A percentile compares a stretch with the other conserved stretches of the same genome.
Evolutionary conservation across 2,888 invertebrate species (phyloP).

Genomic region (Nephrotoma appendiculata): DNA sequence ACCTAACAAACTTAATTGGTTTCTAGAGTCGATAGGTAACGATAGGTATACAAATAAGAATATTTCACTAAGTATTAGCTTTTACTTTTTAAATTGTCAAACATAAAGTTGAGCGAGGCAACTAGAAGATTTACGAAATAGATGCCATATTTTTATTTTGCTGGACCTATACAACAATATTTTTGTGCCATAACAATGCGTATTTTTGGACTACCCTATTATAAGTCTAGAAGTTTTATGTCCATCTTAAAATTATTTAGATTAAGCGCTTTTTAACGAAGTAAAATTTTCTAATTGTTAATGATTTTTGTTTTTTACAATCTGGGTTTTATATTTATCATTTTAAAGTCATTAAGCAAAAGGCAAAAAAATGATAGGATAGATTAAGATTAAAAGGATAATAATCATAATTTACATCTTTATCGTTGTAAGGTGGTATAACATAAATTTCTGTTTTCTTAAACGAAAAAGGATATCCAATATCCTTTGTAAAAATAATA

Average conservation of each 20-base stretch:
- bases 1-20: too few relatives aligned
- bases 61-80: too few relatives aligned
- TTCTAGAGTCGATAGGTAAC: too few relatives aligned
- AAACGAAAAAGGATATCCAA: not conserved
- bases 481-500: not conserved
- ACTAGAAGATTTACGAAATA: too few relatives aligned
- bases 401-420: not conserved
- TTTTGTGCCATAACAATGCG: too few relatives aligned
- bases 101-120: too few relatives aligned
- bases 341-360: not conserved
- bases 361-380: not conserved
- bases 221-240: too few relatives aligned
- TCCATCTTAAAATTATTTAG: not conserved
- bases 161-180: too few relatives aligned
- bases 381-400: not conserved
- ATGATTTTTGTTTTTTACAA: not conserved
- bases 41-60: too few relatives aligned
- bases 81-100: too few relatives aligned
- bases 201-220: too few relatives aligned
- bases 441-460: not conserved
- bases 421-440: not conserved
- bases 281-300: not conserved
- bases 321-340: not conserved
- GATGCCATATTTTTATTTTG: too few relatives aligned
- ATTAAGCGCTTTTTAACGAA: not conserved